These are phyloP conservation scores for Macropodus opercularis DNA, from an alignment of 2,797 vertebrate genomes.

Conservation along the genomic window DNA sequence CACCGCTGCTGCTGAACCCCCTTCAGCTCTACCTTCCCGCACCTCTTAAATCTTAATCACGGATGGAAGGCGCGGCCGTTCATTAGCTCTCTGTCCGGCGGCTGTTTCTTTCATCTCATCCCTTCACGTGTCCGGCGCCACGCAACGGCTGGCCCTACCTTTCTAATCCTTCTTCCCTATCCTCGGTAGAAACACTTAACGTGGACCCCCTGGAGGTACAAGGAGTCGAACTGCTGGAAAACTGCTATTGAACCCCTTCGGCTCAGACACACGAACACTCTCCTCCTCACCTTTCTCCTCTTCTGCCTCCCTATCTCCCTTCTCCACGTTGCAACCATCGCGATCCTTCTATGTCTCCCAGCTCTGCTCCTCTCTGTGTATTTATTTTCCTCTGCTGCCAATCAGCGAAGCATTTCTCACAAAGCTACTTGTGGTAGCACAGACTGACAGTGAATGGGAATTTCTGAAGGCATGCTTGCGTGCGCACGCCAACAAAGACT, in stretches of 20 bases:
- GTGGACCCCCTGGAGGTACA: constrained; percentile 31
- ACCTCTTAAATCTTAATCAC: constrained; percentile 79
- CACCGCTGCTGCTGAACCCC: constrained; percentile 58
- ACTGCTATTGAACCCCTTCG: constrained; percentile 38
- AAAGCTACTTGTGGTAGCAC: constrained; percentile 50
- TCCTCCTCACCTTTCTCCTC: constrained; percentile 15
- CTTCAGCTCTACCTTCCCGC: constrained; percentile 54
- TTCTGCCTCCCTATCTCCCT: constrained; percentile 20
- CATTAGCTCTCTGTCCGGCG: constrained; percentile 67
- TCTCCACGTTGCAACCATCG: constrained; percentile 33
- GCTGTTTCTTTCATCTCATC: constrained; percentile 62
- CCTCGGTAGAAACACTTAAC: constrained; percentile 37
- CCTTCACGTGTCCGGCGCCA: constrained; percentile 13
- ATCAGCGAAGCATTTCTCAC: constrained; percentile 57
- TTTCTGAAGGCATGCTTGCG: constrained; percentile 20
- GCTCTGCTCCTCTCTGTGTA: constrained; percentile 15
- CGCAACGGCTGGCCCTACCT: constrained; percentile 13
- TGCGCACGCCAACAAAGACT: constrained; percentile 69
- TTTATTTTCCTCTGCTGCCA: constrained; percentile 48
- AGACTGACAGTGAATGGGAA: constrained; percentile 32
- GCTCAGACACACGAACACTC: constrained; percentile 9
- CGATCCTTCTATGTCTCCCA: constrained; percentile 29
- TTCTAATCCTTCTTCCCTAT: constrained; percentile 17
- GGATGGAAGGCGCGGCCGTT: constrained; percentile 49
- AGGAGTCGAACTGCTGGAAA: constrained; percentile 35